Percentiles rank a stretch among this genome's conserved stretches.
Conservation (phyloP, 2,888 invertebrate species). For the Macrophya annulata region DNA sequence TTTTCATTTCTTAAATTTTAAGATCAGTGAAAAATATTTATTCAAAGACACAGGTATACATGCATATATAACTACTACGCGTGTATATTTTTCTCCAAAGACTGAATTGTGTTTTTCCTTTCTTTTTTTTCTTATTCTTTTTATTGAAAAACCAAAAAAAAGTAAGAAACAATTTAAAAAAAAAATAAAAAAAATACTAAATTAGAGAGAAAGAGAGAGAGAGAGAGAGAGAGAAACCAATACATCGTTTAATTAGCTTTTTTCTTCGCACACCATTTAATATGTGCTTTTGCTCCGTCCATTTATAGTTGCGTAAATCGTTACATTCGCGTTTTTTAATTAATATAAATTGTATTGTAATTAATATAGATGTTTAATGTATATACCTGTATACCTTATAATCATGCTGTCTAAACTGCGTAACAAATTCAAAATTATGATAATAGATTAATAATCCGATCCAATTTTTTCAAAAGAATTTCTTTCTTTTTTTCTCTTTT, state of each 20-base stretch:
- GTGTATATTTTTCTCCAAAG: background rate
- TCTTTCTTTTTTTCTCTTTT: no score
- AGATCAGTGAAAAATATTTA: background rate
- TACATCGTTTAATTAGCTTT: background rate
- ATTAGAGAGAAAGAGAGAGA: background rate
- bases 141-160: background rate
- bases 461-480: background rate
- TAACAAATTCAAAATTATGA: background rate
- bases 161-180: background rate
- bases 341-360: background rate
- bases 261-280: background rate
- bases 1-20: background rate
- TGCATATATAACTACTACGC: no score
- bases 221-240: background rate
- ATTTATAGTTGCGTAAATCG: conserved; percentile 50
- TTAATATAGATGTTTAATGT: background rate
- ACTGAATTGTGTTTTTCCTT: background rate
- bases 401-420: background rate
- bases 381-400: background rate
- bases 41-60: background rate
- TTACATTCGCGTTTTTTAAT: background rate
- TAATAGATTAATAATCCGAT: background rate
- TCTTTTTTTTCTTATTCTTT: background rate
- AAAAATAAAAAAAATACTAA: background rate
- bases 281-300: conserved; percentile 54